Evolutionary conservation across 2,797 vertebrate genomes (phyloP).

Genomic region (Sebastes diaconus): DNA sequence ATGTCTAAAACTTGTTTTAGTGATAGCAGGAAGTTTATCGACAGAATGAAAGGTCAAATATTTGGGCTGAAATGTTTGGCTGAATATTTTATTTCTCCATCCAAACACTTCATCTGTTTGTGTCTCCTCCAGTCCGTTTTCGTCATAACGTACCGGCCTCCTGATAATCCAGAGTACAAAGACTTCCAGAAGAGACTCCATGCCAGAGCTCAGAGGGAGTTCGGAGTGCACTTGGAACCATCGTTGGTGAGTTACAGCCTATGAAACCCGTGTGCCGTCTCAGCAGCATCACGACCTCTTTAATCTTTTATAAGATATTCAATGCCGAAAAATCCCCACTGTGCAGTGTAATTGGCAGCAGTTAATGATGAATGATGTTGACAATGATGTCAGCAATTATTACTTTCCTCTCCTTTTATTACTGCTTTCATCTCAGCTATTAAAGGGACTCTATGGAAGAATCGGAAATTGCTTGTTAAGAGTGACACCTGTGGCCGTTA

Average conservation of each 20-base stretch:
- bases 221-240: conserved; percentile 88
- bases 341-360: conserved; percentile 17
- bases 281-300: conserved; percentile 4
- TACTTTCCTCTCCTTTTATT: conserved; percentile 13
- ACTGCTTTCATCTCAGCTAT: conserved; percentile 10
- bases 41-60: conserved; percentile 19
- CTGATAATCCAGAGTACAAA: conserved; percentile 90
- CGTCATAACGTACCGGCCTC: conserved; percentile 93
- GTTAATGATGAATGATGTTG: conserved; percentile 51
- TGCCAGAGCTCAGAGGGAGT: conserved; percentile 87
- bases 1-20: neutral
- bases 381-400: conserved; percentile 20
- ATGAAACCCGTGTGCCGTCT: conserved; percentile 5
- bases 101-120: conserved; percentile 29
- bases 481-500: too few species aligned
- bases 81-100: neutral
- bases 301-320: conserved; percentile 34
- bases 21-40: neutral
- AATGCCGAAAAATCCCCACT: conserved; percentile 9
- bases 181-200: conserved; percentile 91
- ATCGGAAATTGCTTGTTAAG: too few species aligned
- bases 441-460: neutral
- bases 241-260: conserved; percentile 86
- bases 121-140: conserved; percentile 88
- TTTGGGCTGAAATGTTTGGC: neutral